Evolutionary conservation across 2,797 vertebrate species (phyloP), one percentile per base, ranked within the genome.

Genomic region (Sebastes melanostomus): DNA sequence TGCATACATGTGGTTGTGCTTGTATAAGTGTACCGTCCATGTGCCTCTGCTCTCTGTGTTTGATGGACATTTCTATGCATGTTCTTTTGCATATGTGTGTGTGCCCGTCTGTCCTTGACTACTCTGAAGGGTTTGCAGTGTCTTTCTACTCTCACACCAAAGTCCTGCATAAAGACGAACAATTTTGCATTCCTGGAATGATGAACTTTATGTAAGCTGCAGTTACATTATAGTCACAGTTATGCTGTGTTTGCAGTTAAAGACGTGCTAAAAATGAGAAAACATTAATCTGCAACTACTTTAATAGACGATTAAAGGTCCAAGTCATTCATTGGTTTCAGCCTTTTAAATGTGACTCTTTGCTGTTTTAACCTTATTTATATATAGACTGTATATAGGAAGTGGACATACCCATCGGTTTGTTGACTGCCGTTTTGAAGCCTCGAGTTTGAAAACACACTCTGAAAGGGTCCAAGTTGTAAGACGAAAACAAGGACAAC

Each of bases 91-190:
- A 25, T 29, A 12, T 61, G 42, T 63, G 69, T 36, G 22, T 60
- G 29, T 68, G 11, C 16, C 18, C 8, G 0, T 68, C 29, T 55
- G 32, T 63, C 12, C 20, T 59, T 22, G 20, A 72, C 11, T 68
- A 14, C 34, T 30, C 18, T 59, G 11, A 54, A 34, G 27, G 27
- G 27, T 65, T 54, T 80, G 30, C 24, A 32, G 42, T 78, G 9
- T 76, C 27, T 56, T 70, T 85, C 66, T 62, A 54, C 68, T 59
- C 59, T 77, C 11, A 27, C 34, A 24, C 22, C 18, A 59, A 9
- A 70, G 56, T 60, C 30, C 27, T 34, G 36, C 63, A 27, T n/a
- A 66, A 60, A 54, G 29, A 58, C 22, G 11, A 16, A 22, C 4
- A 30, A 24, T 30, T 30, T 14, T 69, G 4, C 8, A 56, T 24